These are phyloP conservation scores for Dyspetes luteomarginatus DNA, from an alignment of 2,888 invertebrate species.

Conservation along the genomic window DNA sequence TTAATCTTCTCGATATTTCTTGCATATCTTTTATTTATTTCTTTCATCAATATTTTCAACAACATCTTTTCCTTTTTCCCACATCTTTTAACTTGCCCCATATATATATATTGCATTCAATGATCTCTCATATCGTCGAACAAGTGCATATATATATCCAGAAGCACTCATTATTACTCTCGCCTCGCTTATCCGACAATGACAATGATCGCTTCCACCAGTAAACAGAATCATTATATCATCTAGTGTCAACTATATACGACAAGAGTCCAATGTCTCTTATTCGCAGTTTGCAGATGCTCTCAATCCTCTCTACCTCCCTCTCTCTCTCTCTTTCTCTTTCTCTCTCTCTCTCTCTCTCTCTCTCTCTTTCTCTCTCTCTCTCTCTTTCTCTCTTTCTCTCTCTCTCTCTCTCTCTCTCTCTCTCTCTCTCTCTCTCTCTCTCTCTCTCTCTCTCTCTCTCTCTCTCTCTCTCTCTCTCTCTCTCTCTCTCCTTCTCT, in stretches of 20 bases:
- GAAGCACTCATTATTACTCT: slow-evolving; percentile 14
- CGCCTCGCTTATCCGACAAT: slow-evolving; percentile 10
- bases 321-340: background rate
- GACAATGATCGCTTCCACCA: slow-evolving; percentile 31
- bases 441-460: too few species aligned
- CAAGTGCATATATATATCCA: slow-evolving; percentile 1
- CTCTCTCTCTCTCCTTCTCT: too few species aligned
- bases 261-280: slow-evolving; percentile 21
- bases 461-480: too few species aligned
- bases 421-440: too few species aligned
- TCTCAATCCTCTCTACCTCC: background rate
- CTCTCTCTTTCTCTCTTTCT: too few species aligned
- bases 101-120: background rate
- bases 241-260: slow-evolving; percentile 44
- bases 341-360: background rate
- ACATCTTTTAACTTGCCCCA: slow-evolving; percentile 16
- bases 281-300: background rate
- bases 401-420: too few species aligned
- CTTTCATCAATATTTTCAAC: slow-evolving; percentile 1
- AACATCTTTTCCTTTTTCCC: slow-evolving; percentile 2
- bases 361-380: too few species aligned
- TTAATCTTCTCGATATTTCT: background rate
- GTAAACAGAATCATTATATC: slow-evolving; percentile 59
- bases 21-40: background rate
- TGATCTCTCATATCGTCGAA: background rate